Base-by-base conservation (phyloP, 2,113 vertebrate genomes). In the Nothobranchius furzeri region DNA sequence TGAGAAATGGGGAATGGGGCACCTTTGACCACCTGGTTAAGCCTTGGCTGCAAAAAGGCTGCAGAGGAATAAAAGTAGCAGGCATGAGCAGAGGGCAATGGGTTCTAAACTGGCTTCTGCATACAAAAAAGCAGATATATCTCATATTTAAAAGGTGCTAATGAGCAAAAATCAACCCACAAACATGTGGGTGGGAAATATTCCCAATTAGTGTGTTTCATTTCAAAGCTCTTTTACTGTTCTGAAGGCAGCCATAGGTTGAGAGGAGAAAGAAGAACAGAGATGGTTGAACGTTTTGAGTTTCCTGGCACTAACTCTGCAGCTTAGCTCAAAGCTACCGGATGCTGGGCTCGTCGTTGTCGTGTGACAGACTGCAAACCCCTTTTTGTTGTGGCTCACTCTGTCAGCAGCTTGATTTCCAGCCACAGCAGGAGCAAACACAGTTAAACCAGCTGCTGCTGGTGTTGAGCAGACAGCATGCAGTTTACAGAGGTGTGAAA, bases 401-500 rank as follows among this genome's bases (percentile, higher is more conserved):
- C 17, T 53, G 48, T 60, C 69, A 55, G 68, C 72, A 48, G 37
- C 59, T 59, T 67, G 14, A 45, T 76, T 73, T 70, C 62, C 71
- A 75, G 77, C 58, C 68, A 43, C 77, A 70, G 74, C 59, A 25
- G 71, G 74, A 61, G 24, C 35, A 77, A 59, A 64, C 25, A 14
- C 25, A 4, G 64, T 64, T 56, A 74, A 77, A 70, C 42, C 1
- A 25, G 47, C 66, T 37, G 60, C 73, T 66, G 73, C 17, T 24
- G 56, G 56, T 24, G 67, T 48, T 12, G 60, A 55, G 63, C 72
- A 30, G 60, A 71, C 67, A 46, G 65, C 53, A 40, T 35, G 20
- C 66, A 68, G 61, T 58, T 74, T 65, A 71, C 64, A 66, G 71
- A 64, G 68, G 73, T 84, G 81, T 86, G 81, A 82, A 84, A 84